phyloP scores from a whole-genome alignment of 1,140 invertebrate species.

The Heliconius eleuchia region DNA sequence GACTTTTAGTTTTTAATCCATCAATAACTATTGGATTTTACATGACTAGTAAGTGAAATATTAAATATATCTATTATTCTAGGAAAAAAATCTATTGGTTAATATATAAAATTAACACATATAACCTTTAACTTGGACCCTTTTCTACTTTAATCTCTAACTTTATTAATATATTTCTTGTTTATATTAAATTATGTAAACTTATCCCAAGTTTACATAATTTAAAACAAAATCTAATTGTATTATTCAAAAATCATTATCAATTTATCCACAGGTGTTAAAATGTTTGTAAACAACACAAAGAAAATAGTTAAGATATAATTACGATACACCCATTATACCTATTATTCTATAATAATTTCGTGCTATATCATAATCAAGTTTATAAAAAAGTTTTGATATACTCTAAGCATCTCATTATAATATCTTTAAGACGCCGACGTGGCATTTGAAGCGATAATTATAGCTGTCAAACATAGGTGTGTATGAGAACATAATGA shows the following conservation, averaged over 20 bases:
- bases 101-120: no score
- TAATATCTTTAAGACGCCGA: conserved; percentile 3
- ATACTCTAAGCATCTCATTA: conserved; percentile 24
- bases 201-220: no score
- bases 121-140: no score
- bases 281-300: no score
- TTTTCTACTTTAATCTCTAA: no score
- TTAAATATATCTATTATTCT: neutral
- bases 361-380: neutral
- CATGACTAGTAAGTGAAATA: neutral
- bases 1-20: neutral
- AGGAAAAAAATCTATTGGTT: no score
- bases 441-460: conserved; percentile 20
- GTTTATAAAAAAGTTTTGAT: neutral
- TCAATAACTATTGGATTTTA: neutral
- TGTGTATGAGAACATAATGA: neutral
- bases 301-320: no score
- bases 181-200: no score
- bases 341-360: neutral
- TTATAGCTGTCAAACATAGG: conserved; percentile 17
- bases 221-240: no score
- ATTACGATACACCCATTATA: neutral
- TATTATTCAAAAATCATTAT: no score
- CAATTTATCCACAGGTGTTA: no score
- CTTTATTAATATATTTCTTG: no score